Conservation (phyloP, 2,888 invertebrate species). For the Hydrotaea cyrtoneurina region DNA sequence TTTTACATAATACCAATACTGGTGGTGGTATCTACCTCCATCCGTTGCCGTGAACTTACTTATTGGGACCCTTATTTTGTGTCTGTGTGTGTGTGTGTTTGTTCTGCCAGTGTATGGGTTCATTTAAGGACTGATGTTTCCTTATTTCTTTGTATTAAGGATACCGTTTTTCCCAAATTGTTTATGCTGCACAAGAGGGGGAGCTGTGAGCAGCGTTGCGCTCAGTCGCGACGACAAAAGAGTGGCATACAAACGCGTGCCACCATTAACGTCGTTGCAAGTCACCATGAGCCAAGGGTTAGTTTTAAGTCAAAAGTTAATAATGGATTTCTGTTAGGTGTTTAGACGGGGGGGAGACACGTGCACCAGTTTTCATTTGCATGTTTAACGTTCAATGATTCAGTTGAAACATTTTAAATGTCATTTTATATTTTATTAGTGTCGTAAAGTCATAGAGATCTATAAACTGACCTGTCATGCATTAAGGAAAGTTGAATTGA, state of each 20-base stretch:
- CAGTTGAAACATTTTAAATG: neutral
- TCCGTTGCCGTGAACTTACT: neutral
- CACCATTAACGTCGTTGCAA: constrained; percentile 43
- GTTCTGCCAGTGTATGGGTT: constrained; percentile 28
- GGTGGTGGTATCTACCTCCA: constrained; percentile 21
- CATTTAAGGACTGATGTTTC: constrained; percentile 45
- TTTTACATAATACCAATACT: constrained; percentile 59
- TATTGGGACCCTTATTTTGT: constrained; percentile 48
- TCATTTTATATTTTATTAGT: no score
- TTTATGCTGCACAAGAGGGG: constrained; percentile 33
- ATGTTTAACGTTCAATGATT: neutral
- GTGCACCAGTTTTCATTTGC: constrained; percentile 31
- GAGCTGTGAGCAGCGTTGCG: constrained; percentile 29
- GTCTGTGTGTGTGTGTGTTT: neutral
- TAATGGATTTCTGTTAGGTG: constrained; percentile 53
- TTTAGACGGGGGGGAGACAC: constrained; percentile 54
- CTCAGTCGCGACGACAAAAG: neutral
- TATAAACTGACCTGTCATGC: neutral
- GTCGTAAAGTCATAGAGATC: neutral
- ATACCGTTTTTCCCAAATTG: constrained; percentile 28
- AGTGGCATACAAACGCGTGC: constrained; percentile 51
- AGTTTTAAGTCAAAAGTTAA: constrained; percentile 61
- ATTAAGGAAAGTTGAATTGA: neutral
- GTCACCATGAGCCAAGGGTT: constrained; percentile 14
- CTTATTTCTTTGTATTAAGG: constrained; percentile 38